Percentiles rank a stretch among this genome's conserved stretches.
Evolutionary conservation across 2,888 invertebrate genomes (phyloP).

Genomic region (Pasiphila rectangulata): DNA sequence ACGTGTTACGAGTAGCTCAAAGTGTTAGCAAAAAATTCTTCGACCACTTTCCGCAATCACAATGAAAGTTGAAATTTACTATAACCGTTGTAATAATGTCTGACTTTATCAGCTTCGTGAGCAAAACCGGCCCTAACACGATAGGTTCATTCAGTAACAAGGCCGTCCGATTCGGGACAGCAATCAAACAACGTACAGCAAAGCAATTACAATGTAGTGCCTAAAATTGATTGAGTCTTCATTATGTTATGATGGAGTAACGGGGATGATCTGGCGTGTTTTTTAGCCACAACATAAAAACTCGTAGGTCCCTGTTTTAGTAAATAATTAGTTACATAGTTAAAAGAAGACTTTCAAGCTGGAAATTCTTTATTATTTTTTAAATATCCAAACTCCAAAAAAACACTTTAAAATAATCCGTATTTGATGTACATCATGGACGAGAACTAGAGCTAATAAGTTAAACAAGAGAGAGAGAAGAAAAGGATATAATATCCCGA

Average conservation of each 20-base stretch:
- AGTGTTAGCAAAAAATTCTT: too few species aligned
- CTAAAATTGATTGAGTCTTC: slow-evolving; percentile 2
- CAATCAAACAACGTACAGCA: slow-evolving; percentile 10
- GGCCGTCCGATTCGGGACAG: slow-evolving; percentile 36
- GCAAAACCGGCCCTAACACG: slow-evolving; percentile 14
- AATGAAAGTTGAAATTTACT: slow-evolving; percentile 9
- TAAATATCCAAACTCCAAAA: too few species aligned
- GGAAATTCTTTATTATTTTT: too few species aligned
- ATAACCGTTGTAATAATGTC: slow-evolving; percentile 11
- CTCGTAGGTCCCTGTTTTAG: neutral
- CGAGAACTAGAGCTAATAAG: too few species aligned
- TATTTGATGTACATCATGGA: too few species aligned
- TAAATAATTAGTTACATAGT: neutral
- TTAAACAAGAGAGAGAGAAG: too few species aligned
- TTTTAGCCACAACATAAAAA: neutral
- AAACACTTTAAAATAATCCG: too few species aligned
- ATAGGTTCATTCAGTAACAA: slow-evolving; percentile 36
- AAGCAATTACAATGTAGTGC: neutral
- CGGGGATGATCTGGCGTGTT: slow-evolving; percentile 2
- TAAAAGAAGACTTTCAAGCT: neutral
- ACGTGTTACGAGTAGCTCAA: too few species aligned
- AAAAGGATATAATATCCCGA: too few species aligned
- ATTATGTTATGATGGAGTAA: slow-evolving; percentile 2
- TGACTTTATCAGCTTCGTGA: neutral
- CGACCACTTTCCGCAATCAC: slow-evolving; percentile 4